These are phyloP conservation scores for Onychomys torridus DNA, from an alignment of 2,797 vertebrate species.

Conservation along the genomic window DNA sequence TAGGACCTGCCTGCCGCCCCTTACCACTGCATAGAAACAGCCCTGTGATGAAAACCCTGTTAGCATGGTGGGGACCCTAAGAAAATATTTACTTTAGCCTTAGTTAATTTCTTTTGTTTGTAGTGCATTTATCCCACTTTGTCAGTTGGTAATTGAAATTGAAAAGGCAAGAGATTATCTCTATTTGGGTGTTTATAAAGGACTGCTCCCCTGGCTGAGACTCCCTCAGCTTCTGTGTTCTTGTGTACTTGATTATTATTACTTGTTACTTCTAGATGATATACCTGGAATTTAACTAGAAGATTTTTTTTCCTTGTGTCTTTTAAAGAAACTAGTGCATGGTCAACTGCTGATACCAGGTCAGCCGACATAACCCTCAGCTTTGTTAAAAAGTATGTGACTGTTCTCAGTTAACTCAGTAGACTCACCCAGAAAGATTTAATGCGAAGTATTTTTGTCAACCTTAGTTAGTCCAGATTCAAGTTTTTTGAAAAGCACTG, in stretches of 20 bases:
- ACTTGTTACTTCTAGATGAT: not conserved
- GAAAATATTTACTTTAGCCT: conserved; percentile 68
- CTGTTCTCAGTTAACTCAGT: not conserved
- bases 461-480: conserved; percentile 2
- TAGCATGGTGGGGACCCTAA: not conserved
- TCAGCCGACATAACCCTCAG: not conserved
- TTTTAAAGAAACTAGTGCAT: conserved; percentile 29
- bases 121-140: conserved; percentile 62
- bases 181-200: conserved; percentile 23
- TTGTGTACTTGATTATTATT: not conserved
- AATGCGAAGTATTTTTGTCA: conserved; percentile 37
- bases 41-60: not conserved
- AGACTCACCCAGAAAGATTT: not conserved
- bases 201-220: conserved; percentile 20
- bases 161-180: conserved; percentile 50
- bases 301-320: not conserved
- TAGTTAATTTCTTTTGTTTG: conserved; percentile 73
- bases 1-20: conserved; percentile 6
- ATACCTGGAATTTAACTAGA: not conserved
- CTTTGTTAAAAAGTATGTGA: conserved; percentile 26
- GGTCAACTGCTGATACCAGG: not conserved
- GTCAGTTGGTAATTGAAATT: conserved; percentile 69
- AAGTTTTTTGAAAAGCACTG: conserved; percentile 18
- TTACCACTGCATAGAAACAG: conserved; percentile 42
- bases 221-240: not conserved